A percentile compares a stretch with the other conserved stretches of the same genome.
phyloP scores from a whole-genome alignment of 2,888 invertebrate species.

The Agonum fuliginosum region DNA sequence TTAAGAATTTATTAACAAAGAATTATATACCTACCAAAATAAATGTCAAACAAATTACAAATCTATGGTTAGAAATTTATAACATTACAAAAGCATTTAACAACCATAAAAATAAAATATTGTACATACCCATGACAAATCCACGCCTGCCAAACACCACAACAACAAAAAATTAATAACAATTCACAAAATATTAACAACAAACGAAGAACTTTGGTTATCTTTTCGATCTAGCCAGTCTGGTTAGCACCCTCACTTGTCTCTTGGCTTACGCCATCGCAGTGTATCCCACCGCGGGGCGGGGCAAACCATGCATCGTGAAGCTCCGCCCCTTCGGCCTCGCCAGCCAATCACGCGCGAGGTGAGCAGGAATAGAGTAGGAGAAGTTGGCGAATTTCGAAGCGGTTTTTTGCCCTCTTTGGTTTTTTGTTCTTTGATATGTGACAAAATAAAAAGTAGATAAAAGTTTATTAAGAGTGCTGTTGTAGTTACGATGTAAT shows the following conservation, averaged over 20 bases:
- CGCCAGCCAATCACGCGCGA: constrained; percentile 22
- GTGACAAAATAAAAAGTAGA: constrained; percentile 56
- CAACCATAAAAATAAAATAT: background rate
- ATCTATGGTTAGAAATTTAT: too few relatives aligned
- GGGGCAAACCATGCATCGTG: background rate
- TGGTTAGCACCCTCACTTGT: constrained; percentile 42
- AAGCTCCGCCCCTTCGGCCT: background rate
- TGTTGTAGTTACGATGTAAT: constrained; percentile 57
- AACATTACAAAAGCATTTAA: too few relatives aligned
- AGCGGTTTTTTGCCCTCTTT: constrained; percentile 21
- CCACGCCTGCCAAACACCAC: background rate
- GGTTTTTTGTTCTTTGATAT: constrained; percentile 47
- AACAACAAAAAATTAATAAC: background rate
- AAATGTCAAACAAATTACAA: too few relatives aligned
- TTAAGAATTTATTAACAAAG: too few relatives aligned
- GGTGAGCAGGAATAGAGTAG: background rate
- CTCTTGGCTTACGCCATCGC: constrained; percentile 51
- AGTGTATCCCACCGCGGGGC: constrained; percentile 54
- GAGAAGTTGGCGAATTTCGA: constrained; percentile 1
- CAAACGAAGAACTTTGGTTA: constrained; percentile 31
- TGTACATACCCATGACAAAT: constrained; percentile 24
- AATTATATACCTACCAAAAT: too few relatives aligned
- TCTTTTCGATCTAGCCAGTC: constrained; percentile 35
- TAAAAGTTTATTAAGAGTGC: constrained; percentile 59
- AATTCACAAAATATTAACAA: constrained; percentile 35